Conservation (phyloP, 2,113 vertebrate genomes). For the Bambusicola thoracicus region DNA sequence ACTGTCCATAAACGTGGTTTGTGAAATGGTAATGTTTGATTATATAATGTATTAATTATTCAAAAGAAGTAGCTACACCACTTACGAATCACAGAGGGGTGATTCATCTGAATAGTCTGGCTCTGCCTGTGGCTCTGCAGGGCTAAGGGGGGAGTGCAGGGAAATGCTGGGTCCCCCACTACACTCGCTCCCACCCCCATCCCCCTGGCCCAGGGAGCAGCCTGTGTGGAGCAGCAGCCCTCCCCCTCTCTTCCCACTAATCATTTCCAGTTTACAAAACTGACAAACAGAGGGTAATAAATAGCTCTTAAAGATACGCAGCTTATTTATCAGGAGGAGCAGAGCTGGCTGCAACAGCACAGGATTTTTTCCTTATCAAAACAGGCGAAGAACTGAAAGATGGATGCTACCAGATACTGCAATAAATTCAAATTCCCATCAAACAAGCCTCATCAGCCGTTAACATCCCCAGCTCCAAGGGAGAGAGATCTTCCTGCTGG, state of each 20-base stretch:
- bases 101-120: background rate
- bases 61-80: background rate
- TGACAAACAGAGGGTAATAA: slow-evolving; percentile 44
- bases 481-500: background rate
- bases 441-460: background rate
- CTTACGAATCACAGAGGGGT: rapidly evolving
- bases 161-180: background rate
- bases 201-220: background rate
- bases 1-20: background rate
- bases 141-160: background rate
- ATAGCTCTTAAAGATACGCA: slow-evolving; percentile 38
- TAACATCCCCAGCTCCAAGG: background rate
- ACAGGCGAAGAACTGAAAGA: background rate
- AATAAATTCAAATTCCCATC: slow-evolving; percentile 27
- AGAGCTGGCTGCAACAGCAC: background rate
- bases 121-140: rapidly evolving
- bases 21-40: background rate
- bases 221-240: background rate
- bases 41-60: background rate
- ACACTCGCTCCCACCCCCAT: too few relatives aligned
- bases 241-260: background rate
- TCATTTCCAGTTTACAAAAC: slow-evolving; percentile 45
- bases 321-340: slow-evolving; percentile 40
- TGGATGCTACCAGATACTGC: slow-evolving; percentile 21
- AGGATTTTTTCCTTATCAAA: slow-evolving; percentile 60